phyloP scores from a whole-genome alignment of 1,140 invertebrate genomes.

The Diuraphis noxia region DNA sequence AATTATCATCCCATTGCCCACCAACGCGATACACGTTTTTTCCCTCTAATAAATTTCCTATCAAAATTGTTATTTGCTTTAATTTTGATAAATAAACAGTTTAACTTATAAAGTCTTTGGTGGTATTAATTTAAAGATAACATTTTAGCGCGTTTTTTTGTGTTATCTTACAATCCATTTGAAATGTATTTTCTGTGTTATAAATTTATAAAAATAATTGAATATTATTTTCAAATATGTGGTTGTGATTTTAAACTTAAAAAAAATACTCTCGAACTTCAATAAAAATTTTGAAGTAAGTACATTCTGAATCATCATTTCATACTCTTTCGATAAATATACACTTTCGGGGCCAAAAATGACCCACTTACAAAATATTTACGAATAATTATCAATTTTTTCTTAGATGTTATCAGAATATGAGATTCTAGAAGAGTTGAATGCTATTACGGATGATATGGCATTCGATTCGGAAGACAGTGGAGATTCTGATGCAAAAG shows the following conservation, averaged over 20 bases:
- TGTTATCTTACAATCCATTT: not conserved
- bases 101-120: not conserved
- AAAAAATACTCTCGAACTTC: not conserved
- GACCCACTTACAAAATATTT: not conserved
- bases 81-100: conserved; percentile 8
- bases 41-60: not conserved
- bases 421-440: no score
- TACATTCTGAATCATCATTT: conserved; percentile 8
- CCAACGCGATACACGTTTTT: no score
- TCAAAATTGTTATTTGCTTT: not conserved
- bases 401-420: no score
- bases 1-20: no score
- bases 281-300: not conserved
- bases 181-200: no score
- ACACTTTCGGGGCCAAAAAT: not conserved
- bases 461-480: not conserved
- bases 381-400: conserved; percentile 9
- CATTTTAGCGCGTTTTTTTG: not conserved
- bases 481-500: not conserved
- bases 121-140: conserved; percentile 16
- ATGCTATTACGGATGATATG: not conserved
- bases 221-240: no score
- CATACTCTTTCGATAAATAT: conserved; percentile 1
- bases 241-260: not conserved
- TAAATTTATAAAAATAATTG: no score